A percentile compares a stretch with the other conserved stretches of the same genome.
Evolutionary conservation across 2,113 vertebrate species (phyloP).

Genomic region (Apodemus sylvaticus): DNA sequence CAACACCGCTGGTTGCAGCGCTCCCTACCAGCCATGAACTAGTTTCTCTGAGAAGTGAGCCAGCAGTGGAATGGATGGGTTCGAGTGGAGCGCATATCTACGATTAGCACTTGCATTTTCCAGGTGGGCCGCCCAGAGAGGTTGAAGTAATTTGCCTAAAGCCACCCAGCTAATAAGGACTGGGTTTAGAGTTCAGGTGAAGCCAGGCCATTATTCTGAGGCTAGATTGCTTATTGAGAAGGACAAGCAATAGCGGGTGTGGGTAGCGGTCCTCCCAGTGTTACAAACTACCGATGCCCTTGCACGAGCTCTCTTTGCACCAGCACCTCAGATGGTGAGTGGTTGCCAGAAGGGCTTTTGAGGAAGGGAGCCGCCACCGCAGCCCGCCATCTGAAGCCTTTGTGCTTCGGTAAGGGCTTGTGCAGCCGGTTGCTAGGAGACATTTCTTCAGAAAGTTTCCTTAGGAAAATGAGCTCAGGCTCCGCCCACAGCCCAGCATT

Average conservation of each 20-base stretch:
- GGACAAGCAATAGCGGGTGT: background rate
- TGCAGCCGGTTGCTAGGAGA: constrained; percentile 88
- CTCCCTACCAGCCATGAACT: background rate
- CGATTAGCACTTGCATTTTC: background rate
- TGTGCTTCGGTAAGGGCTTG: constrained; percentile 77
- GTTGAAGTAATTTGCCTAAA: background rate
- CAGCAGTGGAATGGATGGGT: background rate
- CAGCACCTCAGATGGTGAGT: constrained; percentile 33
- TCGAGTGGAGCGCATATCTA: background rate
- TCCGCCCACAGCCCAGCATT: background rate
- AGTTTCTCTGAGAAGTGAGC: background rate
- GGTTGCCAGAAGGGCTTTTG: constrained; percentile 33
- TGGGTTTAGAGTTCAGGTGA: background rate
- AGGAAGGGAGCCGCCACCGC: constrained; percentile 76
- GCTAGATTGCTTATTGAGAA: background rate
- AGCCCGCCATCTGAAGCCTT: constrained; percentile 82
- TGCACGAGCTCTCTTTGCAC: background rate
- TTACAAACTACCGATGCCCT: background rate
- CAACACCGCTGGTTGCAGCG: background rate
- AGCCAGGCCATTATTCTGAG: background rate
- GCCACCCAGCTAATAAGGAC: background rate
- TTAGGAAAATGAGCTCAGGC: constrained; percentile 82
- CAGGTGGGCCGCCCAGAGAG: background rate
- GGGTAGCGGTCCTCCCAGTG: background rate
- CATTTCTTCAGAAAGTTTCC: constrained; percentile 84